Evolutionary conservation across 2,113 vertebrate species (phyloP), one percentile per base, ranked within the genome.

Genomic region (Onychostoma macrolepis): DNA sequence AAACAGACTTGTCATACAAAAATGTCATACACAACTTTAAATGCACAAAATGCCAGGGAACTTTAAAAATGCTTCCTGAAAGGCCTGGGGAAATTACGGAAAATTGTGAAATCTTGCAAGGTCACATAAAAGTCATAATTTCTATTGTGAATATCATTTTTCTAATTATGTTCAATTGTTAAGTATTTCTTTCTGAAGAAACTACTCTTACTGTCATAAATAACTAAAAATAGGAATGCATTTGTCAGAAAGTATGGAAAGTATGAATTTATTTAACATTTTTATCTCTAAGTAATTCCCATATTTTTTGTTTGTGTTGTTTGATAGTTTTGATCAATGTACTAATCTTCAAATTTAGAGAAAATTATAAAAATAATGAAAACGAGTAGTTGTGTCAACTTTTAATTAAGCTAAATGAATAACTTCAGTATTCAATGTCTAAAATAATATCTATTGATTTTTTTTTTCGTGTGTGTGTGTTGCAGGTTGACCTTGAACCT

Each of bases 401-500:
- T 61, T 61, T n/a, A 10, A n/a, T 61, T n/a, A 58, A 58, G 0
- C 2, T 38, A 4, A 9, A 24, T 38, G 1, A 72, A 24, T 38
- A 38, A 36, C 33, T 38, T 38, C 4, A 38, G 0, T 11, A 11
- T 71, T 38, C 6, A 11, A 3, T 45, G 41, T 75, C 21, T 45
- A 48, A 45, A 26, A 6, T 75, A 45, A 17, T 43, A 45, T 45
- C 1, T 75, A 75, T 26, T 26, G 1, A 45, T 48, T 45, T 67
- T 41, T 74, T 9, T 85, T 11, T 77, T 43, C 84, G 2, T 88
- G 28, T 84, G 36, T 87, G 38, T 84, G 69, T 90, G 19, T 56
- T 85, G 91, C 92, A 99, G 98, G 95, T 99, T 94, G 97, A 99
- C 90, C 94, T 99, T 94, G 98, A 99, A 91, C 98, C 98, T 3